Evolutionary conservation across 2,888 invertebrate genomes (phyloP).

Genomic region (Anoplius nigerrimus): DNA sequence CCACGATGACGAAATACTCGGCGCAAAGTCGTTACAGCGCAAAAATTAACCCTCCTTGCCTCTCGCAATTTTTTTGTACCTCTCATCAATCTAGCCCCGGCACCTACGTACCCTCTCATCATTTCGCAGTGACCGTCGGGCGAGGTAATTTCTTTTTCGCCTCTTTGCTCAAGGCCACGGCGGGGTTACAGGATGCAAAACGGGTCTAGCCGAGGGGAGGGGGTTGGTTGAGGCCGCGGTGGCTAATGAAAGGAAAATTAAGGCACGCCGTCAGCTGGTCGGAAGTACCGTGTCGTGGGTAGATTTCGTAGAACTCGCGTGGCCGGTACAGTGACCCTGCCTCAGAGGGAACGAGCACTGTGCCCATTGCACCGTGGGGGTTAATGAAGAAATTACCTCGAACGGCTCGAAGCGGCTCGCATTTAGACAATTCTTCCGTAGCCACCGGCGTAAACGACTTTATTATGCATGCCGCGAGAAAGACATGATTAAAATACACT

Average conservation of each 20-base stretch:
- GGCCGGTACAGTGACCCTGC: conserved; percentile 23
- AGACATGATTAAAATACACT: conserved; percentile 36
- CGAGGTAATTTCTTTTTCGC: background rate
- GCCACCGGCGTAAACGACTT: conserved; percentile 35
- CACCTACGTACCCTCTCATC: too few relatives aligned
- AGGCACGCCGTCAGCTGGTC: conserved; percentile 59
- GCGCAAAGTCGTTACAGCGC: too few relatives aligned
- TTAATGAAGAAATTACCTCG: conserved; percentile 60
- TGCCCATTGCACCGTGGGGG: conserved; percentile 40
- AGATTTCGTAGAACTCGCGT: conserved; percentile 39
- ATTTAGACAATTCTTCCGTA: conserved; percentile 44
- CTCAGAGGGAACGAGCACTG: conserved; percentile 35
- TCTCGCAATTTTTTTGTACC: too few relatives aligned
- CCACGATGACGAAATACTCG: too few relatives aligned
- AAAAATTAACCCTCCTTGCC: too few relatives aligned
- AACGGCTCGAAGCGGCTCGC: conserved; percentile 27
- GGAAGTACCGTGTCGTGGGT: conserved; percentile 55
- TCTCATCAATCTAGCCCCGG: too few relatives aligned
- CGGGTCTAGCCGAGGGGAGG: too few relatives aligned
- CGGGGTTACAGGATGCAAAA: conserved; percentile 28
- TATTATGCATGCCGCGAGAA: conserved; percentile 41
- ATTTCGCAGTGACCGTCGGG: too few relatives aligned
- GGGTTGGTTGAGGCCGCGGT: too few relatives aligned
- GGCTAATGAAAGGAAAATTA: conserved; percentile 63
- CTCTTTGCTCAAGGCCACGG: conserved; percentile 1